These are phyloP conservation scores for Quadroppia sp. DNA, from an alignment of 2,888 invertebrate genomes.

Conservation along the genomic window DNA sequence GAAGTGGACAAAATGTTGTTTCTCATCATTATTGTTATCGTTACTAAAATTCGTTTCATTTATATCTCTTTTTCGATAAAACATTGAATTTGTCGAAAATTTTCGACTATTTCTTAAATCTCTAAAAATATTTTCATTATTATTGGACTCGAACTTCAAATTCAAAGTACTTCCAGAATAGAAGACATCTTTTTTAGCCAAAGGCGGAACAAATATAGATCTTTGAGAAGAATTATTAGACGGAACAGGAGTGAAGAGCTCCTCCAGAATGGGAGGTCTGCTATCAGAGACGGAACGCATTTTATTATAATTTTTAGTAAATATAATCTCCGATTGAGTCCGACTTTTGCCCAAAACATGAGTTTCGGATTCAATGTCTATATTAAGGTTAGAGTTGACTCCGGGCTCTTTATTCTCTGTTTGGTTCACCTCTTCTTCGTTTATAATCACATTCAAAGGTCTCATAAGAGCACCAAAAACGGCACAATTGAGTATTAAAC, in stretches of 20 bases:
- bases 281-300: slow-evolving; percentile 6
- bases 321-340: neutral
- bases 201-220: slow-evolving; percentile 64
- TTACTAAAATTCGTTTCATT: neutral
- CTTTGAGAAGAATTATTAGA: slow-evolving; percentile 5
- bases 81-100: slow-evolving; percentile 6
- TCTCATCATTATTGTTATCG: neutral
- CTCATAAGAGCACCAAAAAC: slow-evolving; percentile 56
- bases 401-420: neutral
- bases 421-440: neutral
- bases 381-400: neutral
- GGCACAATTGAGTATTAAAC: slow-evolving; percentile 46
- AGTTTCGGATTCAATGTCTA: neutral
- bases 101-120: neutral
- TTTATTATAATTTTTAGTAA: neutral
- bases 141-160: slow-evolving; percentile 55
- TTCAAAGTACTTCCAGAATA: slow-evolving; percentile 92
- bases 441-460: slow-evolving; percentile 52
- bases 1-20: slow-evolving; percentile 57
- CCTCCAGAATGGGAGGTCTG: slow-evolving; percentile 1
- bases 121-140: neutral
- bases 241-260: neutral
- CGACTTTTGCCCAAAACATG: neutral
- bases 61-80: neutral
- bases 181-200: slow-evolving; percentile 94